Conservation (phyloP, 2,888 invertebrate genomes). For the Phrixothrix hirtus region DNA sequence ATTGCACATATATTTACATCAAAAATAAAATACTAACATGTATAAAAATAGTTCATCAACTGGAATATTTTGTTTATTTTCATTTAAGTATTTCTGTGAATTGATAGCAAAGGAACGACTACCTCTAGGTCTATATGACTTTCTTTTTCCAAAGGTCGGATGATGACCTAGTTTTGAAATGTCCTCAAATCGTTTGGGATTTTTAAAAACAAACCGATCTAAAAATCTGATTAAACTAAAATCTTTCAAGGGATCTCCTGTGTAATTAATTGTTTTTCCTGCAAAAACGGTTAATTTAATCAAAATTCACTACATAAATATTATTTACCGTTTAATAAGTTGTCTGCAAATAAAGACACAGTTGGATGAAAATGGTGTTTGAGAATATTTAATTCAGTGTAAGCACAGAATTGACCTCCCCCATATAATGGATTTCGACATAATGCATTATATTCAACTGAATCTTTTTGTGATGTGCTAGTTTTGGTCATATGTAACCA, state of each 20-base stretch:
- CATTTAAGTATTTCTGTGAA: conserved; percentile 70
- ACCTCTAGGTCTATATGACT: conserved; percentile 73
- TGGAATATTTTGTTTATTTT: conserved; percentile 74
- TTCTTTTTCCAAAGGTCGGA: conserved; percentile 67
- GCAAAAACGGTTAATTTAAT: conserved; percentile 28
- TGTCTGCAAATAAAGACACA: conserved; percentile 83
- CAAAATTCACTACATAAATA: background rate
- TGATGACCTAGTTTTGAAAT: conserved; percentile 62
- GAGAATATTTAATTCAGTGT: conserved; percentile 75
- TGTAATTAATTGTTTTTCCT: conserved; percentile 79
- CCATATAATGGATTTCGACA: conserved; percentile 85
- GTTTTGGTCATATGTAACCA: conserved; percentile 46
- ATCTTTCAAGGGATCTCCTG: conserved; percentile 92
- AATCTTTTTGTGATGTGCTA: conserved; percentile 27
- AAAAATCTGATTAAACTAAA: conserved; percentile 89
- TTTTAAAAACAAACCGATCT: conserved; percentile 94
- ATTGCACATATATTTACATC: background rate
- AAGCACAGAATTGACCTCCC: conserved; percentile 72
- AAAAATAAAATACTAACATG: conserved; percentile 32
- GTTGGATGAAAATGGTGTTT: conserved; percentile 87
- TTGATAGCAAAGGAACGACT: conserved; percentile 72
- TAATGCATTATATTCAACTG: conserved; percentile 66
- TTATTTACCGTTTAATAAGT: conserved; percentile 68
- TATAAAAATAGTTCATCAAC: conserved; percentile 89
- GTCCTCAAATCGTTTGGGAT: conserved; percentile 73